phyloP scores from a whole-genome alignment of 1,140 invertebrate genomes.

The Conus betulinus region DNA sequence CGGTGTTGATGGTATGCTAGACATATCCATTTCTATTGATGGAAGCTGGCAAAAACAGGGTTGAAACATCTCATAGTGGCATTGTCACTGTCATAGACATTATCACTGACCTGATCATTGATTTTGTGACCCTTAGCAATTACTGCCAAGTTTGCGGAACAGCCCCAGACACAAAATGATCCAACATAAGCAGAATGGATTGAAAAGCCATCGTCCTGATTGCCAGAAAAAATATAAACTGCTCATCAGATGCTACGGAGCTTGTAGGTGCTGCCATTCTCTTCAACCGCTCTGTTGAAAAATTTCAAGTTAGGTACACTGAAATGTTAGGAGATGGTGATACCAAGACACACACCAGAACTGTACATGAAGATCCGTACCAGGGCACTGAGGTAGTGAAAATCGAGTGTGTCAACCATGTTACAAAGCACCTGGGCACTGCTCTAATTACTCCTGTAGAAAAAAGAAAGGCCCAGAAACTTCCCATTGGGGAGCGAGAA shows the following conservation, averaged over 20 bases:
- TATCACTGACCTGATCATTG: not conserved
- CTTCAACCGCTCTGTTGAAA: not conserved
- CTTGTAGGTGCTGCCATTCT: not conserved
- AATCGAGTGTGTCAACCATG: conserved; percentile 2
- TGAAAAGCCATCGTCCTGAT: not conserved
- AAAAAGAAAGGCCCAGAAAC: not conserved
- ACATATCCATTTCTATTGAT: not conserved
- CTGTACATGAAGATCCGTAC: not conserved
- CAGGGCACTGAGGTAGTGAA: not conserved
- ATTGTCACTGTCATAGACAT: not conserved
- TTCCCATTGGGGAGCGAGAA: not conserved
- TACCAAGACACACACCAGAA: not conserved
- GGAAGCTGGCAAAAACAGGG: not conserved
- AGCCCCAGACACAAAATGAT: not conserved
- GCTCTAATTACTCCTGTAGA: not conserved
- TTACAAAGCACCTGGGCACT: not conserved
- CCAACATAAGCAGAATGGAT: not conserved
- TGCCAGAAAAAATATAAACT: not conserved
- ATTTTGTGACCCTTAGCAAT: not conserved
- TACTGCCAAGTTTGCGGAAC: not conserved
- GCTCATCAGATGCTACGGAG: not conserved
- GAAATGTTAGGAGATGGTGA: conserved; percentile 8
- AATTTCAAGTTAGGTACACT: not conserved
- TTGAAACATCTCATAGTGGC: not conserved
- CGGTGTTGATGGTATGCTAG: not conserved